A percentile compares a stretch with the other conserved stretches of the same genome.
Conservation (phyloP, 2,113 vertebrate genomes). For the Prietella phreatophila region DNA sequence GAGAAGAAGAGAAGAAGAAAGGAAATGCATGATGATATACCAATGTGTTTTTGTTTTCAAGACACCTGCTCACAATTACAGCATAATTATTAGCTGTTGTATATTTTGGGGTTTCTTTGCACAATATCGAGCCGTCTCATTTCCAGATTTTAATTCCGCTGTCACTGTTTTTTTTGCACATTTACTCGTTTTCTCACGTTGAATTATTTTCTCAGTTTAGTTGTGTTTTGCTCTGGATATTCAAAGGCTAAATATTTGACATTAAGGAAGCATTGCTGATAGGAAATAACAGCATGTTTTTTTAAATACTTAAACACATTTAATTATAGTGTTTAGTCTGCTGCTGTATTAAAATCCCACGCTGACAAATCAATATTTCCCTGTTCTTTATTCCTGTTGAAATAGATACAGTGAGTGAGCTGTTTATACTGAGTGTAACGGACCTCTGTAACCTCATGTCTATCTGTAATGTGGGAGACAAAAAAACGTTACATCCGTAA, state of each 20-base stretch:
- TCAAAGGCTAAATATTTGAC: background rate
- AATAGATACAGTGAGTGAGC: background rate
- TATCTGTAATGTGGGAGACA: background rate
- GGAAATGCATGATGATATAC: background rate
- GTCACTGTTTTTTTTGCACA: background rate
- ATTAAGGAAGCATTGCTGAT: background rate
- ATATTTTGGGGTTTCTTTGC: background rate
- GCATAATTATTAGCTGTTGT: background rate
- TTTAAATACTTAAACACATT: background rate
- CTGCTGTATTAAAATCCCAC: background rate
- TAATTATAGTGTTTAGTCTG: background rate
- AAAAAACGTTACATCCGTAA: background rate
- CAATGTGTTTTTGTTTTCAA: background rate
- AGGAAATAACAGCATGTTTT: background rate
- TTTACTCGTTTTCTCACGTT: background rate
- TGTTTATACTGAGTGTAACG: background rate
- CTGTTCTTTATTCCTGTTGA: background rate
- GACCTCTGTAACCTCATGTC: no score
- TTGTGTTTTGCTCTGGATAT: background rate
- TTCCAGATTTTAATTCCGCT: background rate
- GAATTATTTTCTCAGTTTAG: background rate
- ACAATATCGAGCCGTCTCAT: background rate
- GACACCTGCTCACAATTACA: slow-evolving; percentile 12
- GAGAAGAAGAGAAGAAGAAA: background rate
- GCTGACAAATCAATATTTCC: background rate